Conservation (phyloP, 2,888 invertebrate species). For the Hemistola chrysoprasaria region DNA sequence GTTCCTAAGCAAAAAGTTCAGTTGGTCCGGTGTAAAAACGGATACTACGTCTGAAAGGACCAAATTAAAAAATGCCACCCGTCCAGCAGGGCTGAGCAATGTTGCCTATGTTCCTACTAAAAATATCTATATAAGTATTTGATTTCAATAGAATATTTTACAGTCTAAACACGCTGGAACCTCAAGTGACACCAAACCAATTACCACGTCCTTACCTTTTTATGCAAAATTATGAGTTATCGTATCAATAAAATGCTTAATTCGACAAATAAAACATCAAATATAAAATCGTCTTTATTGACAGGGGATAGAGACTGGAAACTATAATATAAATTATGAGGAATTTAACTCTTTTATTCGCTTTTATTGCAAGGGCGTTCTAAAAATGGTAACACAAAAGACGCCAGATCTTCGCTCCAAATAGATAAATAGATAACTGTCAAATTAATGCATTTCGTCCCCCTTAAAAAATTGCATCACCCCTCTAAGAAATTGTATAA, state of each 20-base stretch:
- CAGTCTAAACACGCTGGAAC: neutral
- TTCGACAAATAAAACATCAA: conserved; percentile 7
- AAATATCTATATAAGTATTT: too few species aligned
- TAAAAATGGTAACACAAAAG: conserved; percentile 39
- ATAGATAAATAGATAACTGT: conserved; percentile 53
- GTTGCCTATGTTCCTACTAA: too few species aligned
- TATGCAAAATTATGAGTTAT: conserved; percentile 24
- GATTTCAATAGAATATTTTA: neutral
- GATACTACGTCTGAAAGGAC: too few species aligned
- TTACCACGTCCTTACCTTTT: conserved; percentile 32
- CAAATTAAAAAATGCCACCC: too few species aligned
- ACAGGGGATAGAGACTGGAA: too few species aligned
- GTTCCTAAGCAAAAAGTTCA: too few species aligned
- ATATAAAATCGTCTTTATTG: neutral
- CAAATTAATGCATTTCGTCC: conserved; percentile 53
- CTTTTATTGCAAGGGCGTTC: conserved; percentile 60
- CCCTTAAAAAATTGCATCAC: conserved; percentile 48
- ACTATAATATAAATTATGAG: conserved; percentile 1
- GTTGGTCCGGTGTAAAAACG: too few species aligned
- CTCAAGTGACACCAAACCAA: conserved; percentile 23
- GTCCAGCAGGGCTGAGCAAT: too few species aligned
- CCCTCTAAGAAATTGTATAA: conserved; percentile 60
- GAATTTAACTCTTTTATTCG: conserved; percentile 34
- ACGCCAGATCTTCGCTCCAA: conserved; percentile 43
- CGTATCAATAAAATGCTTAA: conserved; percentile 27